phyloP scores from a whole-genome alignment of 92 coral and sea anemone species.

The Epizoanthus rinbou region DNA sequence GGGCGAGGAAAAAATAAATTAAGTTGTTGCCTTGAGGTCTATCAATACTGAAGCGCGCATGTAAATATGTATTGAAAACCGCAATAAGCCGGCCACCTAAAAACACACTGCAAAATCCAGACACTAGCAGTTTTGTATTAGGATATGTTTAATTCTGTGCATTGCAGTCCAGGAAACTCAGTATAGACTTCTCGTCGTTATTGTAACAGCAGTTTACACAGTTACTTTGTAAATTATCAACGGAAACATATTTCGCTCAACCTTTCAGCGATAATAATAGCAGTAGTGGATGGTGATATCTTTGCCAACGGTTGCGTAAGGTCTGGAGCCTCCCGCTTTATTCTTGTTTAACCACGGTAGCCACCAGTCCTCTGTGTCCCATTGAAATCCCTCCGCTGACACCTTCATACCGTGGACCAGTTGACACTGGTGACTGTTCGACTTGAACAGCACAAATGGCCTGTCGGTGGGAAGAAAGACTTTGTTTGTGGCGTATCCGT shows the following conservation, averaged over 20 bases:
- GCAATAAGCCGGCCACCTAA: no score
- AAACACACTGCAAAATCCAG: no score
- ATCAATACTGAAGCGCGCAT: no score
- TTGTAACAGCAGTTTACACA: no score
- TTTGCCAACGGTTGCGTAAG: not conserved
- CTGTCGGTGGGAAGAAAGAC: slow-evolving; percentile 53
- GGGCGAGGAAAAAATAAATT: no score
- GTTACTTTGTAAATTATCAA: no score
- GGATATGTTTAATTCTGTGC: no score
- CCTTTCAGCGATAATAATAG: not conserved
- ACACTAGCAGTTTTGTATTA: no score
- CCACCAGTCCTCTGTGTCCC: slow-evolving; percentile 36
- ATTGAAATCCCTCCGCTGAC: slow-evolving; percentile 1
- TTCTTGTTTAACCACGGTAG: not conserved
- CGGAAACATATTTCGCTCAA: not conserved
- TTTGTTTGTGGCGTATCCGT: slow-evolving; percentile 51
- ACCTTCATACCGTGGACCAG: slow-evolving; percentile 19
- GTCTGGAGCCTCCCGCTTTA: not conserved
- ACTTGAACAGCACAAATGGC: slow-evolving; percentile 51
- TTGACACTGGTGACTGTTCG: slow-evolving; percentile 41
- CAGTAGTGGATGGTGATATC: not conserved
- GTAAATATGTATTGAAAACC: no score
- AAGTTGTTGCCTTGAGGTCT: no score
- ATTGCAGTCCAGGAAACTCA: no score
- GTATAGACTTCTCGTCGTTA: no score